phyloP scores from a whole-genome alignment of 2,113 vertebrate genomes.

The Mellivora capensis region DNA sequence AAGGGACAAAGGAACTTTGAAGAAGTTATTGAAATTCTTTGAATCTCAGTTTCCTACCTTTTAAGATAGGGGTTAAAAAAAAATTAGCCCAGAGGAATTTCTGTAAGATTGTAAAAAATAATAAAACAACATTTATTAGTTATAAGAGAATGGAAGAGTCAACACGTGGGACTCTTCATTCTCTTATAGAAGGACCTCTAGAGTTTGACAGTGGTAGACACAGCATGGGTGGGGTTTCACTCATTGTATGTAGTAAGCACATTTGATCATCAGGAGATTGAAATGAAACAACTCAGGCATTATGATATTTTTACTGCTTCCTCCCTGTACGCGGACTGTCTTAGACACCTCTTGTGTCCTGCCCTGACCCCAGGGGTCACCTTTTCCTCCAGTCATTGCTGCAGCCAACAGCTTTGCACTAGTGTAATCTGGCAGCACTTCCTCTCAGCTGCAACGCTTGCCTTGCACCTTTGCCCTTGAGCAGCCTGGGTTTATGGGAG shows the following conservation, averaged over 20 bases:
- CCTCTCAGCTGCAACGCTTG: background rate
- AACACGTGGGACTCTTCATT: background rate
- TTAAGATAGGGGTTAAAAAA: background rate
- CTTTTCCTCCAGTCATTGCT: background rate
- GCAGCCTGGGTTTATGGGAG: background rate
- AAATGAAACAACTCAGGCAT: background rate
- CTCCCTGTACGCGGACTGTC: background rate
- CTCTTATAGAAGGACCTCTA: background rate
- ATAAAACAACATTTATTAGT: background rate
- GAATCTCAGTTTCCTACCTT: background rate
- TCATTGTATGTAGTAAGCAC: background rate
- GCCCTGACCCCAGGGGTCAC: rapidly evolving
- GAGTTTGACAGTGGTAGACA: background rate
- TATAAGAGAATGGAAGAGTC: background rate
- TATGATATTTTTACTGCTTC: background rate
- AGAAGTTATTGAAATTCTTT: background rate
- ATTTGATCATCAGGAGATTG: background rate
- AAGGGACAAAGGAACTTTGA: background rate
- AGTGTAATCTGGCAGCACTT: background rate
- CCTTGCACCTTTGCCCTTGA: background rate
- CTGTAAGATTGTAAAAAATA: background rate
- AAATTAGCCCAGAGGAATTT: background rate
- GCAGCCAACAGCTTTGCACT: background rate
- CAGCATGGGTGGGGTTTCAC: background rate
- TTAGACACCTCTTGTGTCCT: background rate